Conservation (phyloP, 37 sponge, comb jelly and placozoan species). For the Bolinopsis microptera region DNA sequence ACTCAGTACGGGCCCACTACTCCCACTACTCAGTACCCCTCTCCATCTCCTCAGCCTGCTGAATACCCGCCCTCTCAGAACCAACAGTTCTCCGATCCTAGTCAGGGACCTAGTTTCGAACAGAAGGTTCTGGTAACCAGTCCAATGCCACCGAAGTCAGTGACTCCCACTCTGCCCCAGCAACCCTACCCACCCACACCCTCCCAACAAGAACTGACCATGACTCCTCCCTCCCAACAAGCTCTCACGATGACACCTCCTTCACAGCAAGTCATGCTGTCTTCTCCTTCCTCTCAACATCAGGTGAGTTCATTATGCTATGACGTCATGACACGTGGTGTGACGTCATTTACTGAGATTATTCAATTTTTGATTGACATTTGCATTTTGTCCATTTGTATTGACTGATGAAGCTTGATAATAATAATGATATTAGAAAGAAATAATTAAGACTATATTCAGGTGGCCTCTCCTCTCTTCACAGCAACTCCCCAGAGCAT, state of each 20-base stretch:
- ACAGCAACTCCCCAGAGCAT: neutral
- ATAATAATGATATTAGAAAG: no score
- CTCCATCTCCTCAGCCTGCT: no score
- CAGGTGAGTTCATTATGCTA: no score
- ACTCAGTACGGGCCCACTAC: no score
- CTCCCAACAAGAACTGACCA: neutral
- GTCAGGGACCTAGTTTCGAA: neutral
- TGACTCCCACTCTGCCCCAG: neutral
- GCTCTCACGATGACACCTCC: neutral
- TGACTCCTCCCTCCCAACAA: neutral
- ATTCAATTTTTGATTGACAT: no score
- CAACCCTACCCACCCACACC: neutral
- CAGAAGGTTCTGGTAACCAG: neutral
- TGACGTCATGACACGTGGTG: no score
- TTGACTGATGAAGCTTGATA: no score
- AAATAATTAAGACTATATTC: no score
- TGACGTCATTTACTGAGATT: no score
- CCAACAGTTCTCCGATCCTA: no score
- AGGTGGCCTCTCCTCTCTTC: neutral
- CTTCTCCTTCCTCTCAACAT: neutral
- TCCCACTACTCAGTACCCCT: neutral
- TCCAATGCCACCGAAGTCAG: neutral
- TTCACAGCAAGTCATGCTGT: neutral
- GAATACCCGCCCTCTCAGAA: no score
- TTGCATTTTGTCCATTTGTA: no score